Evolutionary conservation across 2,888 invertebrate genomes (phyloP).

Genomic region (Netelia fuscicornis): DNA sequence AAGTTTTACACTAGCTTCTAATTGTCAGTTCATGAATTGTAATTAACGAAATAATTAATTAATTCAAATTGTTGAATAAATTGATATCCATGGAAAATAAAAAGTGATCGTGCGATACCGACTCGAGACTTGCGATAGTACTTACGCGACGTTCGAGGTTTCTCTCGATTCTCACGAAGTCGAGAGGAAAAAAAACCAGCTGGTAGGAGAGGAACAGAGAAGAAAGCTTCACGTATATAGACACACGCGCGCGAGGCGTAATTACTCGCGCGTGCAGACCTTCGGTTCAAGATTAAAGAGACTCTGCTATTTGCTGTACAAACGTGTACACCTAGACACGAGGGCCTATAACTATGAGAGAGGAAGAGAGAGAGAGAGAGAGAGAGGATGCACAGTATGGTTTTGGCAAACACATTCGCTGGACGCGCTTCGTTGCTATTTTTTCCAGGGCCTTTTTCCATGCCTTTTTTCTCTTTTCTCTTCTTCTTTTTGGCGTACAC

Average conservation of each 20-base stretch:
- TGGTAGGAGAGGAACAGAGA: neutral
- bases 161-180: neutral
- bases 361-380: neutral
- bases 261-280: neutral
- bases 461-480: neutral
- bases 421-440: neutral
- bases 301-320: neutral
- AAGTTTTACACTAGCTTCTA: neutral
- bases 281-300: neutral
- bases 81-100: neutral
- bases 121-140: neutral
- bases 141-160: neutral
- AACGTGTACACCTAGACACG: neutral
- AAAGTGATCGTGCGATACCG: neutral
- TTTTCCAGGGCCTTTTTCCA: neutral
- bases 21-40: neutral
- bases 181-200: neutral
- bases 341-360: neutral
- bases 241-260: neutral
- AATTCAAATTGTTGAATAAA: neutral
- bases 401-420: neutral
- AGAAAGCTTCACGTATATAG: neutral
- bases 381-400: neutral
- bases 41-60: neutral
- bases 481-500: neutral